Percentiles rank a stretch among this genome's conserved stretches.
phyloP scores from a whole-genome alignment of 2,888 invertebrate species.

The Diachrysia chrysitis region DNA sequence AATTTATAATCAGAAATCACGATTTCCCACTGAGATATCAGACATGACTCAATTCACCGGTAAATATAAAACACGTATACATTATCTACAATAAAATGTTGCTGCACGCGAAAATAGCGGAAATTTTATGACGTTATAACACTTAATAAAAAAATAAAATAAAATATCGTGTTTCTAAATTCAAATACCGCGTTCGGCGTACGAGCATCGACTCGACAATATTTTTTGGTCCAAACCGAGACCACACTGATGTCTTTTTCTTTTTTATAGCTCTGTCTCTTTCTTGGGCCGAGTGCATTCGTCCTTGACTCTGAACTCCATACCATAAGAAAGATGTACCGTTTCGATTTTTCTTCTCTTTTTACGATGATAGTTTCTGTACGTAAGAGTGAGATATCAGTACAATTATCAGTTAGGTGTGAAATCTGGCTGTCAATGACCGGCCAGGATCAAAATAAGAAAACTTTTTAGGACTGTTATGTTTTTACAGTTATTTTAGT shows the following conservation, averaged over 20 bases:
- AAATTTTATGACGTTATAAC: conserved; percentile 57
- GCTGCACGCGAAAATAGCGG: conserved; percentile 61
- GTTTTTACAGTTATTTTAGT: conserved; percentile 73
- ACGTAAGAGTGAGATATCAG: conserved; percentile 66
- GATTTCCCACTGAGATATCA: conserved; percentile 41
- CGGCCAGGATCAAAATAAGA: conserved; percentile 82
- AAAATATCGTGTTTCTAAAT: conserved; percentile 64
- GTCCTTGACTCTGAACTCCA: conserved; percentile 83
- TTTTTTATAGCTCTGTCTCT: conserved; percentile 63
- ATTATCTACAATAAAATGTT: conserved; percentile 65
- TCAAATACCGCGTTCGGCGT: conserved; percentile 67
- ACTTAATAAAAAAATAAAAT: conserved; percentile 47
- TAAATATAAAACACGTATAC: conserved; percentile 73
- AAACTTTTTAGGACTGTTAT: conserved; percentile 70
- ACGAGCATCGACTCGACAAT: conserved; percentile 72
- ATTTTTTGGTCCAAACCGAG: conserved; percentile 74
- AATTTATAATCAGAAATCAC: conserved; percentile 31
- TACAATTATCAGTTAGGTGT: conserved; percentile 76
- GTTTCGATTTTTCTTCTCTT: conserved; percentile 74
- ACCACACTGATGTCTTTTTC: conserved; percentile 64
- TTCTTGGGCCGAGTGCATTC: conserved; percentile 74
- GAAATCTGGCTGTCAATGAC: conserved; percentile 85
- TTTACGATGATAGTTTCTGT: conserved; percentile 40
- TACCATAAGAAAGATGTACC: conserved; percentile 80
- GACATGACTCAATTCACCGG: conserved; percentile 60